phyloP scores from a whole-genome alignment of 2,797 vertebrate genomes.

The Eulemur rubriventer region DNA sequence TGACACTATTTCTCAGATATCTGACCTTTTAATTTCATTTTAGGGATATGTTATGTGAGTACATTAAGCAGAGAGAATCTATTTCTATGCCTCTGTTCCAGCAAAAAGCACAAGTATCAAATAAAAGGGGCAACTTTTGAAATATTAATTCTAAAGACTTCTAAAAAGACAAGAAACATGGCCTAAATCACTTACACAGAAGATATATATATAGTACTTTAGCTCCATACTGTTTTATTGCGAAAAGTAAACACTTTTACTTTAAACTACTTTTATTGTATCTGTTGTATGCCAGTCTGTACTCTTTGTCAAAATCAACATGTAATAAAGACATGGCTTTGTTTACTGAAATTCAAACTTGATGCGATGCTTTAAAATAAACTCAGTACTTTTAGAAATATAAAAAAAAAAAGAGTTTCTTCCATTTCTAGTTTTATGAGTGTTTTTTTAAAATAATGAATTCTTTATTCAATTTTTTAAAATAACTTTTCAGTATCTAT shows the following conservation, averaged over 20 bases:
- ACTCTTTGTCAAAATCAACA: slow-evolving; percentile 38
- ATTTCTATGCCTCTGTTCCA: slow-evolving; percentile 42
- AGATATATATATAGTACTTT: slow-evolving; percentile 28
- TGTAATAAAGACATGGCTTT: slow-evolving; percentile 57
- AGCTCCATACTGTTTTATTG: not conserved
- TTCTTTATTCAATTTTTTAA: not conserved
- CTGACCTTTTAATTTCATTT: not conserved
- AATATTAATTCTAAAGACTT: slow-evolving; percentile 40
- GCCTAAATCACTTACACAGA: slow-evolving; percentile 18
- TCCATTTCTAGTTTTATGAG: not conserved
- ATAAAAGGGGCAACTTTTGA: slow-evolving; percentile 2
- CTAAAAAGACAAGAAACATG: slow-evolving; percentile 29
- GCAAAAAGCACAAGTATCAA: not conserved
- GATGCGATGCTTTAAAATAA: slow-evolving; percentile 70
- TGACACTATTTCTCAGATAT: slow-evolving; percentile 43
- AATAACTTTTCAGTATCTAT: not conserved
- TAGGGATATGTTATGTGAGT: not conserved
- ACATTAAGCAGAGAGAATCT: slow-evolving; percentile 27
- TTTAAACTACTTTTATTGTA: slow-evolving; percentile 40
- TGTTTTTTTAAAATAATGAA: not conserved
- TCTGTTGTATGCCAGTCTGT: slow-evolving; percentile 36
- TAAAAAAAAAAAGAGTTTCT: not conserved
- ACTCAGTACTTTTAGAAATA: slow-evolving; percentile 55
- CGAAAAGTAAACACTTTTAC: slow-evolving; percentile 25
- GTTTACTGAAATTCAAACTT: slow-evolving; percentile 55